These are phyloP conservation scores for Temnothorax rugatulus DNA, from an alignment of 2,888 invertebrate species.

Conservation along the genomic window DNA sequence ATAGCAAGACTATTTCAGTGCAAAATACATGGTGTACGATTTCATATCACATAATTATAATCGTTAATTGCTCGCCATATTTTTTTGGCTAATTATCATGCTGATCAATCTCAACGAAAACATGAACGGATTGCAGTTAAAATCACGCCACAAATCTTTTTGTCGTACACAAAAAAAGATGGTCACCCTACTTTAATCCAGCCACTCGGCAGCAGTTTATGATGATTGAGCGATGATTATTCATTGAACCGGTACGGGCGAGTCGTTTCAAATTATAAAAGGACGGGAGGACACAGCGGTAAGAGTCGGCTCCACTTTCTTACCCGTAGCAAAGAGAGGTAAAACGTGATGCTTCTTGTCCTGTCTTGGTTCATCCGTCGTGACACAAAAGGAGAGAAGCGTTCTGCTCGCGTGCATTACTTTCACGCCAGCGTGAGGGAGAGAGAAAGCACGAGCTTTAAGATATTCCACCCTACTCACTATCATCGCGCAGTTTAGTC, in stretches of 20 bases:
- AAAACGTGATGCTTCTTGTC: conserved; percentile 50
- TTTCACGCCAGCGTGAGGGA: conserved; percentile 47
- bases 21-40: background rate
- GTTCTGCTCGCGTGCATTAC: conserved; percentile 39
- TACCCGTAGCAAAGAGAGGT: conserved; percentile 28
- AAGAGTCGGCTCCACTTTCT: conserved; percentile 49
- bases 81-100: background rate
- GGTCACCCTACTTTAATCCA: conserved; percentile 21
- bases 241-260: conserved; percentile 56
- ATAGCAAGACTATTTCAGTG: background rate
- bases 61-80: background rate
- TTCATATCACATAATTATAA: conserved; percentile 10
- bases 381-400: conserved; percentile 32
- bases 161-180: background rate
- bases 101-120: background rate
- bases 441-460: conserved; percentile 26
- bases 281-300: conserved; percentile 53
- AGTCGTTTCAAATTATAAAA: conserved; percentile 44
- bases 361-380: conserved; percentile 29
- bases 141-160: background rate
- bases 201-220: conserved; percentile 59
- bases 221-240: conserved; percentile 70
- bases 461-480: conserved; percentile 31
- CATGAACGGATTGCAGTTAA: background rate
- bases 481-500: conserved; percentile 28